Conservation (phyloP, 1,140 invertebrate genomes). For the Myzus persicae region DNA sequence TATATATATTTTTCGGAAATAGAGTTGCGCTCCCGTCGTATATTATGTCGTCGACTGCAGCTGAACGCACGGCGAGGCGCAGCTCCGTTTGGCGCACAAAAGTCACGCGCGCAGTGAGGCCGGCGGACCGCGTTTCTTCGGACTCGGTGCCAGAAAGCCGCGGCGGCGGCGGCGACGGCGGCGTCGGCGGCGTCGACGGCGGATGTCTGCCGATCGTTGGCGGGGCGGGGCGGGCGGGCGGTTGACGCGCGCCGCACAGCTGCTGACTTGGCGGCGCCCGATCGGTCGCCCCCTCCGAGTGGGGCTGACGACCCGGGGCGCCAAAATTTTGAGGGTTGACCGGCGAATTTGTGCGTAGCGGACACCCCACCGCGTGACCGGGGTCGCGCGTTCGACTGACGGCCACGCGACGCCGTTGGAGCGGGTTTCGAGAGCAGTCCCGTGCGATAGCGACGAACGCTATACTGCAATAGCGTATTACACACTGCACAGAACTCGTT, state of each 20-base stretch:
- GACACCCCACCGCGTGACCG: neutral
- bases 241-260: constrained; percentile 35
- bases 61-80: neutral
- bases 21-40: neutral
- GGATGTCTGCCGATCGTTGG: neutral
- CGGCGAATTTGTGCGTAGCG: neutral
- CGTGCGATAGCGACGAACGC: too few species aligned
- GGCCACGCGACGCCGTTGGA: neutral
- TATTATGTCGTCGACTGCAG: neutral
- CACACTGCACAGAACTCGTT: neutral
- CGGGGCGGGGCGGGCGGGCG: neutral
- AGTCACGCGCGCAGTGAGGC: neutral
- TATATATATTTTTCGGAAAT: neutral
- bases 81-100: constrained; percentile 35
- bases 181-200: constrained; percentile 19
- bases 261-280: constrained; percentile 40
- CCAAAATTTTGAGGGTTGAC: neutral
- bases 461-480: neutral
- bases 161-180: too few species aligned
- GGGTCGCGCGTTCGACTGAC: too few species aligned
- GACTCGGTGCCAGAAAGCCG: constrained; percentile 49
- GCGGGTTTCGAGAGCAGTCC: neutral
- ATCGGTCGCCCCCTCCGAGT: neutral
- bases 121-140: constrained; percentile 43
- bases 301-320: neutral